These are phyloP conservation scores for Pogonocichla stellata DNA, from an alignment of 2,113 vertebrate species.

Conservation along the genomic window DNA sequence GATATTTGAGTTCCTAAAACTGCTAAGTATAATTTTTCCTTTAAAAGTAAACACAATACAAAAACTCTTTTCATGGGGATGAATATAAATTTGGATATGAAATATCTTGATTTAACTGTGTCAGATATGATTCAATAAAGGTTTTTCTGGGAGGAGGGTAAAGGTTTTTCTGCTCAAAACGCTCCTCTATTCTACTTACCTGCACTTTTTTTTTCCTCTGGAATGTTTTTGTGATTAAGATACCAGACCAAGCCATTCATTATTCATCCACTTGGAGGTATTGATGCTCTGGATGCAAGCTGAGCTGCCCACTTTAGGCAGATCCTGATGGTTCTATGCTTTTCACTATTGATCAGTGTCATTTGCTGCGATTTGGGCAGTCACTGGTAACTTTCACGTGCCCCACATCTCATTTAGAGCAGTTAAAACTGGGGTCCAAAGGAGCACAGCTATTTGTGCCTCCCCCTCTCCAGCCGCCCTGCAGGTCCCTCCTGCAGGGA, in stretches of 20 bases:
- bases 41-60: not conserved
- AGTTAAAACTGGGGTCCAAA: not conserved
- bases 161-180: not conserved
- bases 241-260: not conserved
- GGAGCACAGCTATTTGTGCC: not conserved
- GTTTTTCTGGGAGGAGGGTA: not conserved
- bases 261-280: not conserved
- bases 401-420: not conserved
- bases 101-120: not conserved
- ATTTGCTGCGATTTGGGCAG: not conserved
- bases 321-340: not conserved
- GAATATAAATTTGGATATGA: not conserved
- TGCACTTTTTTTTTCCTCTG: not conserved
- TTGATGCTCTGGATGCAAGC: not conserved
- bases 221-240: not conserved
- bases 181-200: not conserved
- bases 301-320: not conserved
- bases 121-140: not conserved
- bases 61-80: not conserved
- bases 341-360: not conserved
- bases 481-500: conserved; percentile 27
- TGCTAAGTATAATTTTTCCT: not conserved
- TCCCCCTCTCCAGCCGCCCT: not conserved
- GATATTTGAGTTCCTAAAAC: not conserved
- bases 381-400: not conserved